Percentiles rank a stretch among this genome's conserved stretches.
Conservation (phyloP, 2,797 vertebrate species). For the Hippocampus kuda region DNA sequence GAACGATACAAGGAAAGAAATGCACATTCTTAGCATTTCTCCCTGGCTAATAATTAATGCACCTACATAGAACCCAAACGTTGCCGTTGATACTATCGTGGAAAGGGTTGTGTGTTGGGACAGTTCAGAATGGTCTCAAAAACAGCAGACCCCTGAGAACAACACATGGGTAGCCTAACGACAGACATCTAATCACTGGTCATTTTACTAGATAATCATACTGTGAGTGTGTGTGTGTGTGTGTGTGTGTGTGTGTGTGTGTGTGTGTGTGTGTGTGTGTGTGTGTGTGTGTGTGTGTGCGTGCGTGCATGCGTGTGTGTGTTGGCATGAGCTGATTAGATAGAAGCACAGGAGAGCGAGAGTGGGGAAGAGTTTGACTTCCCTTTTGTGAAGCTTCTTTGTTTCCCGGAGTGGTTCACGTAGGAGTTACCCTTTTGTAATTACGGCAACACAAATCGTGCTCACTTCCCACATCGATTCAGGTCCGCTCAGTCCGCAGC, state of each 20-base stretch:
- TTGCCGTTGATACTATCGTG: conserved; percentile 15
- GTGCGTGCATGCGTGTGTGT: conserved; percentile 3
- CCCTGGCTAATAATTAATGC: conserved; percentile 58
- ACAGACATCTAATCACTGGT: conserved; percentile 38
- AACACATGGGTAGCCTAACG: conserved; percentile 16
- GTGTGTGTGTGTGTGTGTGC: not conserved
- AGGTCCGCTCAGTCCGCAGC: conserved; percentile 17
- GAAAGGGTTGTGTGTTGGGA: conserved; percentile 12
- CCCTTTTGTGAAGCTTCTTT: conserved; percentile 46
- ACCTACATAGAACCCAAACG: conserved; percentile 23
- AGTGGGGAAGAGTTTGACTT: conserved; percentile 23
- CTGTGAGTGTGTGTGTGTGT: conserved; percentile 2
- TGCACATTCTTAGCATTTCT: conserved; percentile 59
- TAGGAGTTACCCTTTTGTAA: conserved; percentile 51
- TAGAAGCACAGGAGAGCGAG: conserved; percentile 29
- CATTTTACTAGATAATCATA: conserved; percentile 34
- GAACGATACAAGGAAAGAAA: conserved; percentile 33
- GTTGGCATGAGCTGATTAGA: conserved; percentile 38
- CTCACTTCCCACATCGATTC: conserved; percentile 39
- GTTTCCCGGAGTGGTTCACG: conserved; percentile 51
- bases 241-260: conserved; percentile 7
- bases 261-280: conserved; percentile 10
- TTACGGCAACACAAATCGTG: conserved; percentile 44
- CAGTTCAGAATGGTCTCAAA: conserved; percentile 7
- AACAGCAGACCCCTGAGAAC: conserved; percentile 34